Evolutionary conservation across 2,888 invertebrate species (phyloP), one percentile per base, ranked within the genome.

Genomic region (Epinotia nisella): DNA sequence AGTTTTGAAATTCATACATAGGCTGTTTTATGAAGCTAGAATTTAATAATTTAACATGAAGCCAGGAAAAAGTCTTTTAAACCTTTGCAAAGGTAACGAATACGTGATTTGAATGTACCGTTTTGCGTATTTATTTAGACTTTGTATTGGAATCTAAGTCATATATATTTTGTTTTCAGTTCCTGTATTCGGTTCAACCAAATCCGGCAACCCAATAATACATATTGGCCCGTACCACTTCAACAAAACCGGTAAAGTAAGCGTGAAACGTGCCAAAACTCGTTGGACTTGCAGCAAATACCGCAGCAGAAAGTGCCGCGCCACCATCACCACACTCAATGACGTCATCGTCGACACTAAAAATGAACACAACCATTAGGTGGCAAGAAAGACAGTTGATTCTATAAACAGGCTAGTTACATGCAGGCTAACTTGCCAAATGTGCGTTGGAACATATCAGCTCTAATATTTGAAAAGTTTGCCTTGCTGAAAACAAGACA

Each of bases 281-380:
- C 68, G 72, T 1, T 72, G 72, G 72, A 2, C n/a, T n/a, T 72
- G 72, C 17, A 61, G 21, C 11, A 49, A 55, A 29, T 35, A 41
- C 45, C 2, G 17, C 11, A 62, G 19, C n/a, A 62, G 15, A 2
- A 19, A 72, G 3, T 87, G 87, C 70, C 80, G 80, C 4, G 87
- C 85, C 2, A 74, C 80, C 3, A 76, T 87, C 35, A 75, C 78
- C 55, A 87, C 86, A 0, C 62, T 79, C 2, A 84, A 82, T 65
- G 81, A 83, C 60, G 80, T 72, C 41, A 72, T 75, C 19, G 15
- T 72, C 3, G 29, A 55, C 17, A 65, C 72, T 11, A 65, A 64
- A 3, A 60, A 72, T 19, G 81, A 83, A 64, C 88, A 88, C 68
- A 79, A 80, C 51, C 87, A 87, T 77, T 85, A 49, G 29, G 3